Percentiles rank a stretch among this genome's conserved stretches.
These are phyloP conservation scores for Holcopasites calliopsidis DNA, from an alignment of 1,140 invertebrate species.

Conservation along the genomic window DNA sequence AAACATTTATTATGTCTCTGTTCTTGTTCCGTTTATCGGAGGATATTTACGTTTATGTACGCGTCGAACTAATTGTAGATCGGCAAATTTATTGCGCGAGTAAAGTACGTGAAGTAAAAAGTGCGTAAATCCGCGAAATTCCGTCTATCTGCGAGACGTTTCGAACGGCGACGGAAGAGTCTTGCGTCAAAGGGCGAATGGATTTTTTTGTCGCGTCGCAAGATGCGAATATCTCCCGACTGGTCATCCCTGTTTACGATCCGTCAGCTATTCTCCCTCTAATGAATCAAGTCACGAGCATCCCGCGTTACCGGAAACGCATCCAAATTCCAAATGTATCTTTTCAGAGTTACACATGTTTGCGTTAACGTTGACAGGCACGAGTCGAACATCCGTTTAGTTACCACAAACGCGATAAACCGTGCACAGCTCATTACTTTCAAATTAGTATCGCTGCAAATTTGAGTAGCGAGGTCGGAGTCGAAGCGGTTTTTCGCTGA, in stretches of 20 bases:
- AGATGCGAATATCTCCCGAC: too few relatives aligned
- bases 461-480: not conserved
- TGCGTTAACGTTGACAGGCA: not conserved
- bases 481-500: not conserved
- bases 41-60: not conserved
- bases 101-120: not conserved
- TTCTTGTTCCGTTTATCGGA: not conserved
- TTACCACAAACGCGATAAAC: not conserved
- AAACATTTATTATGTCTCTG: not conserved
- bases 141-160: too few relatives aligned
- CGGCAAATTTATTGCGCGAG: not conserved
- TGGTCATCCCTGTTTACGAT: too few relatives aligned
- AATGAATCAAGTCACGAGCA: too few relatives aligned
- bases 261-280: too few relatives aligned
- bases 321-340: too few relatives aligned
- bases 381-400: not conserved
- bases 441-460: constrained; percentile 10
- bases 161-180: too few relatives aligned
- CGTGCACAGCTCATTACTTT: too few relatives aligned
- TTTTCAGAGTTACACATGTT: not conserved
- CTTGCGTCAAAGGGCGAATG: too few relatives aligned
- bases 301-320: too few relatives aligned
- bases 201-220: too few relatives aligned
- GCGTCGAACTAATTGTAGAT: too few relatives aligned
- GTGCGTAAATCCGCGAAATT: not conserved